phyloP scores from a whole-genome alignment of 2,113 vertebrate genomes.

The Prunella fulvescens region DNA sequence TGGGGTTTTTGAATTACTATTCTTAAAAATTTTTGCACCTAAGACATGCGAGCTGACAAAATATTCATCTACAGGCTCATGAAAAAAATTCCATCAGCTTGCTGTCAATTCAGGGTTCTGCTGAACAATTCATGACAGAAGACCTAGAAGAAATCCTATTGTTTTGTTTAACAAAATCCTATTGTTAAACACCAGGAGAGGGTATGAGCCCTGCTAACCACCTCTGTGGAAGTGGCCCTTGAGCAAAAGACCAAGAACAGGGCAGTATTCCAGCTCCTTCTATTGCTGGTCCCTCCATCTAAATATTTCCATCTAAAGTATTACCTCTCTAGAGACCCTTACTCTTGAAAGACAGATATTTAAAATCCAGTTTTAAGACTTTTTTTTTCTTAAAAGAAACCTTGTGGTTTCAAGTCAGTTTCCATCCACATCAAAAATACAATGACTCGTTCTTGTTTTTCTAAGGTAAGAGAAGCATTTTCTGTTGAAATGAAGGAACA shows the following conservation, averaged over 20 bases:
- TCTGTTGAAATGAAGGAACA: background rate
- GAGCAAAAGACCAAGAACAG: background rate
- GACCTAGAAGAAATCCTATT: background rate
- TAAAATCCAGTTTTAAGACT: background rate
- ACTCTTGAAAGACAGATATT: background rate
- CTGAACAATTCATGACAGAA: background rate
- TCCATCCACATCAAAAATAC: background rate
- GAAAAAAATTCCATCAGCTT: background rate
- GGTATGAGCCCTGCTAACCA: rapidly evolving
- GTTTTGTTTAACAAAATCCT: too few relatives aligned
- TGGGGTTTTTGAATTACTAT: background rate
- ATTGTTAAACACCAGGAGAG: background rate
- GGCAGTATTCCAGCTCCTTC: background rate
- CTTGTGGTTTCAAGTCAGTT: background rate
- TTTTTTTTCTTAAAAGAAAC: background rate
- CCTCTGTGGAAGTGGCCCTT: background rate
- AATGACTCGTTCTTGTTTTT: background rate
- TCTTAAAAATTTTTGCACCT: background rate
- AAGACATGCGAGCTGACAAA: background rate
- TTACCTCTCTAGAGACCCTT: background rate
- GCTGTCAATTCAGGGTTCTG: background rate
- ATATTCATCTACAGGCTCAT: background rate
- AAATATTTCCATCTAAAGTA: background rate
- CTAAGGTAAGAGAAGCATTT: background rate
- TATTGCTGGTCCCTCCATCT: background rate